phyloP scores from a whole-genome alignment of 2,888 invertebrate species.

The Blera fallax region DNA sequence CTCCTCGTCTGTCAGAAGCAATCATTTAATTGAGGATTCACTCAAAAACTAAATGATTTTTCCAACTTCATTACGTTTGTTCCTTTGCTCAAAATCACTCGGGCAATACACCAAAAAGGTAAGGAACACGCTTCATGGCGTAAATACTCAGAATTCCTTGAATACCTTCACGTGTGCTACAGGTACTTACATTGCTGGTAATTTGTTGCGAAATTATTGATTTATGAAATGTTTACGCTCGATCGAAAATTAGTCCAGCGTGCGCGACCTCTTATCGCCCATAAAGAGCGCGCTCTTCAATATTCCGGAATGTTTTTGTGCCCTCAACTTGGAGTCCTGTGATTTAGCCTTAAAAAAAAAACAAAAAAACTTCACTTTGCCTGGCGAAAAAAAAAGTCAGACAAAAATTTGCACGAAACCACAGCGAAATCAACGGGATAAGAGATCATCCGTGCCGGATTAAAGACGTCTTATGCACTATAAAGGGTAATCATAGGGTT shows the following conservation, averaged over 20 bases:
- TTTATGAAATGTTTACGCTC: constrained; percentile 73
- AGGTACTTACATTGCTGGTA: constrained; percentile 69
- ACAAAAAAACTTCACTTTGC: not conserved
- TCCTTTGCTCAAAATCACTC: not conserved
- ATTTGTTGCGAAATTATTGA: constrained; percentile 71
- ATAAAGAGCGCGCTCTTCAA: constrained; percentile 39
- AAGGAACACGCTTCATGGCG: not conserved
- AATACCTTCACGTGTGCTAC: constrained; percentile 68
- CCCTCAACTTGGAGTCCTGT: constrained; percentile 25
- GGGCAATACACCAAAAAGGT: not conserved
- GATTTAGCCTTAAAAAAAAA: constrained; percentile 20
- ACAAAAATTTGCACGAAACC: constrained; percentile 65
- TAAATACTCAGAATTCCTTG: constrained; percentile 62
- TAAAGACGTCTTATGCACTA: constrained; percentile 70
- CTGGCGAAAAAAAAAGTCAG: constrained; percentile 17
- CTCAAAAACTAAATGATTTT: constrained; percentile 44
- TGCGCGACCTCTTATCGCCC: constrained; percentile 71
- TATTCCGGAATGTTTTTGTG: constrained; percentile 33
- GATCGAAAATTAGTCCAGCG: constrained; percentile 70
- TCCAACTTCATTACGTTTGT: constrained; percentile 52
- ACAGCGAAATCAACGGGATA: constrained; percentile 68
- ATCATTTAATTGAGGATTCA: constrained; percentile 34
- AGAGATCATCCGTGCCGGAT: constrained; percentile 73
- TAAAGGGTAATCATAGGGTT: constrained; percentile 72
- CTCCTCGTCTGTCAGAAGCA: not conserved